Evolutionary conservation across 2,113 vertebrate genomes (phyloP).

Genomic region (Catharus minimus): DNA sequence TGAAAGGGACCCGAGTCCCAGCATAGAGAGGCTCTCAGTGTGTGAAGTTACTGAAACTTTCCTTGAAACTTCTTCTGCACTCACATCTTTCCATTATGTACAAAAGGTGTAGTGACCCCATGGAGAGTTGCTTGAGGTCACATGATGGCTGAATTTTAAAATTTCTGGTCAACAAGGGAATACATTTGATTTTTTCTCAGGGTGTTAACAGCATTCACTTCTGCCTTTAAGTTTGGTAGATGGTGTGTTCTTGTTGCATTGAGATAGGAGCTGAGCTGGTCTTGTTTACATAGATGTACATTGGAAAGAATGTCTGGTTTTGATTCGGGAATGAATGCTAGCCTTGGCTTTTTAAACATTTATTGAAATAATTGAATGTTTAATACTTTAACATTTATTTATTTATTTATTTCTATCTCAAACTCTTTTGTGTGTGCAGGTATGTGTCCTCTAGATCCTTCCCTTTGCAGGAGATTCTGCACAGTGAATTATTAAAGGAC

Average conservation of each 20-base stretch:
- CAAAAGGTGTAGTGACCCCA: background rate
- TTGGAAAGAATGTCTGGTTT: background rate
- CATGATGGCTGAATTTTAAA: background rate
- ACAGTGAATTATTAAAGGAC: background rate
- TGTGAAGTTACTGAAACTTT: background rate
- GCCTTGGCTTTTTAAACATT: background rate
- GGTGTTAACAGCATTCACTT: background rate
- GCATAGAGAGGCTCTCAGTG: background rate
- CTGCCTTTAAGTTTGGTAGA: background rate
- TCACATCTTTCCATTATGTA: background rate
- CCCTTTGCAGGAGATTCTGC: background rate
- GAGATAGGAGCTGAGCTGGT: background rate
- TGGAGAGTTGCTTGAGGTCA: background rate
- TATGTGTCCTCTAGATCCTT: background rate
- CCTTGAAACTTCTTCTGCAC: background rate
- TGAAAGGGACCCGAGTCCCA: background rate
- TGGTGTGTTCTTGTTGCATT: background rate
- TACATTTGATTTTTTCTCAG: background rate
- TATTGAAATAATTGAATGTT: background rate
- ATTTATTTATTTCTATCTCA: background rate
- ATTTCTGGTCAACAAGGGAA: background rate
- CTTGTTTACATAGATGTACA: background rate
- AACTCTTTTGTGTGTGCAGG: background rate
- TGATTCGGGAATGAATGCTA: constrained; percentile 15
- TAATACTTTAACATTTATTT: background rate